Conservation (phyloP, 1,140 invertebrate genomes). For the silkworm (Bombyx mori) region DNA sequence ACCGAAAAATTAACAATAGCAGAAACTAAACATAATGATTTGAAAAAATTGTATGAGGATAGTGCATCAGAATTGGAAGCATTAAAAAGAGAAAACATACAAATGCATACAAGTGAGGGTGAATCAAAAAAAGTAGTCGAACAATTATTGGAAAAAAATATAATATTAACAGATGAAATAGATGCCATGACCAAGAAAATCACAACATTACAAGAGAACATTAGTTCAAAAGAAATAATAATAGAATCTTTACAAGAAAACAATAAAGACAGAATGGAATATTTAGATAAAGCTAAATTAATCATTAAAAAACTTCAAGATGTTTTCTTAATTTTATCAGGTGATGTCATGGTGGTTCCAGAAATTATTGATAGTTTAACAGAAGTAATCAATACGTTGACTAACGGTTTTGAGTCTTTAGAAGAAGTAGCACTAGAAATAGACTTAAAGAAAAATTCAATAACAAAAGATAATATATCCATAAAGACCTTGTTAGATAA, state of each 20-base stretch:
- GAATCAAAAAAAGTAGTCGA: no score
- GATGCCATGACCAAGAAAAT: slow-evolving; percentile 23
- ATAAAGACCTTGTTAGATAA: not conserved
- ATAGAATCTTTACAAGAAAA: no score
- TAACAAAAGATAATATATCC: not conserved
- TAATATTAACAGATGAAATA: slow-evolving; percentile 18
- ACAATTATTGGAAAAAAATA: no score
- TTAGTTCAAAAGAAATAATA: slow-evolving; percentile 22
- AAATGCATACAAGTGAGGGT: not conserved
- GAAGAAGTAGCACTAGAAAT: not conserved
- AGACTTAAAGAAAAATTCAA: not conserved
- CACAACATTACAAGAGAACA: slow-evolving; percentile 21
- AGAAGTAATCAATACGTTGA: slow-evolving; percentile 11
- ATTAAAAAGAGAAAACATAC: slow-evolving; percentile 23
- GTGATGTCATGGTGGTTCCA: slow-evolving; percentile 30
- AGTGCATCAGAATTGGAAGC: slow-evolving; percentile 13
- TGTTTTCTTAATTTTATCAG: slow-evolving; percentile 29
- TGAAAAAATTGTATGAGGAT: slow-evolving; percentile 20
- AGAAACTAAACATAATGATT: slow-evolving; percentile 17
- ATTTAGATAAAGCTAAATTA: slow-evolving; percentile 26
- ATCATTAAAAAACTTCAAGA: slow-evolving; percentile 30
- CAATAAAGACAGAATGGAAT: slow-evolving; percentile 10
- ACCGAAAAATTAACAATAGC: slow-evolving; percentile 12
- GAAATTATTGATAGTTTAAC: slow-evolving; percentile 34
- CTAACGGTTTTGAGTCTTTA: not conserved